Conservation (phyloP, 2,888 invertebrate species). For the Apodemia duryi region DNA sequence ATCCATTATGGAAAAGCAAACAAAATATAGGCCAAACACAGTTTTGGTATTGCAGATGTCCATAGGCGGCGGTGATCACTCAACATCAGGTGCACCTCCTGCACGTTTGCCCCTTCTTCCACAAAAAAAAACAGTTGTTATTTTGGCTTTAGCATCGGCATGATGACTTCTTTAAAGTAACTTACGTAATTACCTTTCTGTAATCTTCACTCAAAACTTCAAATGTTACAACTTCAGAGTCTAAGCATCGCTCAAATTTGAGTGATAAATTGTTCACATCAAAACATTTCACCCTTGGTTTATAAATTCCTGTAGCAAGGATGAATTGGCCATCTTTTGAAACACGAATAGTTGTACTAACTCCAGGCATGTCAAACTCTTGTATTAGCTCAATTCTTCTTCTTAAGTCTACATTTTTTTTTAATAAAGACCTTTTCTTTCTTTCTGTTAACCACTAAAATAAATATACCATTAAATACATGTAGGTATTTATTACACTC, state of each 20-base stretch:
- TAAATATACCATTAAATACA: slow-evolving; percentile 19
- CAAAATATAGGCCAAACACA: no score
- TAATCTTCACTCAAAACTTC: slow-evolving; percentile 97
- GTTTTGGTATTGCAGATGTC: no score
- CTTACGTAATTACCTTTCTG: slow-evolving; percentile 84
- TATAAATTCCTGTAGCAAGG: slow-evolving; percentile 95
- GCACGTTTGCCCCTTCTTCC: no score
- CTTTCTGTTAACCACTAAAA: slow-evolving; percentile 92
- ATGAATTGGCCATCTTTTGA: slow-evolving; percentile 96
- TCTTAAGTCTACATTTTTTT: slow-evolving; percentile 94
- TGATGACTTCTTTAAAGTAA: not conserved
- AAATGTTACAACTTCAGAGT: slow-evolving; percentile 97
- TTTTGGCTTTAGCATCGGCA: not conserved
- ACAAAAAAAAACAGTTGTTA: no score
- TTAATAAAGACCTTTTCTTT: slow-evolving; percentile 88
- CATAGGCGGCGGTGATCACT: no score
- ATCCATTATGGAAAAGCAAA: no score
- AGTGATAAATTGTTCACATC: slow-evolving; percentile 97
- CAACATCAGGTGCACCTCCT: no score
- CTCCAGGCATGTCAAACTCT: slow-evolving; percentile 99
- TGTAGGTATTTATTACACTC: no score
- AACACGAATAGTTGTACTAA: slow-evolving; percentile 90
- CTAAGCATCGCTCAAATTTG: slow-evolving; percentile 98
- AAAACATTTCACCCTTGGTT: slow-evolving; percentile 96
- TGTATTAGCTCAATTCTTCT: slow-evolving; percentile 97